Base-by-base conservation (phyloP, 1,140 invertebrate species). In the Lysiphlebus fabarum region DNA sequence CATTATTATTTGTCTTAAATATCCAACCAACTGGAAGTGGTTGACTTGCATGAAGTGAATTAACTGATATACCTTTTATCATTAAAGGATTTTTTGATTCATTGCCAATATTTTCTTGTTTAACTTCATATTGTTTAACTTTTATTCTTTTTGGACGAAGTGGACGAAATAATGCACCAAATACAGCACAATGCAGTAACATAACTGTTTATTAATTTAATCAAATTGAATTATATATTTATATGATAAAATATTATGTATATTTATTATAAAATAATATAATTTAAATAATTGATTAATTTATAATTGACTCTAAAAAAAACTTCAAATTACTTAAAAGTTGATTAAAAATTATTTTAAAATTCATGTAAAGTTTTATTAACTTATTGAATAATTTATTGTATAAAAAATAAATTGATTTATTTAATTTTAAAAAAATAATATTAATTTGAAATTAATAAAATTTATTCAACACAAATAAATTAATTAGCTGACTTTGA, bases 141-240 rank as follows among this genome's bases (percentile, higher is more conserved):
- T 85, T 82, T 4, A 87, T 82, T 40, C 71, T 69, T n/a, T 74
- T 76, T 0, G 88, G 87, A 59, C 88, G 84, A 10, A 95, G 80
- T 1, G 91, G 91, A 47, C 90, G 84, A 71, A 92, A 96, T 66
- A 93, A 77, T 1, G 86, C 77, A 10, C 91, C 92, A 67, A 88
- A 92, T n/a, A 92, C 64, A 0, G 84, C 82, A 73, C 93, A 95
- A 47, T 86, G 81, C 9, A 93, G 69, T 10, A 91, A 76, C 63
- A 92, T 83, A 7, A 83, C 87, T 89, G 66, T 7, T n/a, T n/a
- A n/a, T n/a, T n/a, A n/a, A n/a, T n/a, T n/a, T n/a, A 70, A 12
- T 4, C 4, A 36, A 50, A 33, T 45, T 60, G 37, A 36, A 43
- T 45, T 43, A 12, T 8, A 38, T 40, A n/a, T 12, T 6, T 9